phyloP scores from a whole-genome alignment of 2,797 vertebrate genomes.

The Enteromius radiatus region DNA sequence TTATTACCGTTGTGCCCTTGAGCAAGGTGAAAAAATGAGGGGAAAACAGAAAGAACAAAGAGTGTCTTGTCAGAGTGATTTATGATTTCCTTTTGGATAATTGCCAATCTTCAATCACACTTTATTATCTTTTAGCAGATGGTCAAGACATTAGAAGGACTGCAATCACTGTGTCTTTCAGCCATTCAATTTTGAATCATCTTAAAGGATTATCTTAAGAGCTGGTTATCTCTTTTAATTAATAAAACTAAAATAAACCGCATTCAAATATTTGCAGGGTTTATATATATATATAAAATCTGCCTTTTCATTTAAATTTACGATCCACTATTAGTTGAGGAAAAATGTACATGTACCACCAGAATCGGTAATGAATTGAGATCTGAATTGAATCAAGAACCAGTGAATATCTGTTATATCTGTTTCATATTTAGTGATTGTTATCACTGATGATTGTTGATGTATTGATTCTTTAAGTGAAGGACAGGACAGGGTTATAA shows the following conservation, averaged over 20 bases:
- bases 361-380: neutral
- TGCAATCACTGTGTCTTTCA: neutral
- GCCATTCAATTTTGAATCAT: neutral
- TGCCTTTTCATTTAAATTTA: neutral
- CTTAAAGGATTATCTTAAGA: neutral
- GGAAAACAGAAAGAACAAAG: neutral
- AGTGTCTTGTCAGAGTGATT: conserved; percentile 13
- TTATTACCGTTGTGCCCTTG: neutral
- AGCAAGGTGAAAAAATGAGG: neutral
- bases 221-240: neutral
- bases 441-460: neutral
- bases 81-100: neutral
- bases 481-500: neutral
- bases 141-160: neutral
- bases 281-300: neutral
- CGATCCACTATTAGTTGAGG: neutral
- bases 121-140: neutral
- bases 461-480: neutral
- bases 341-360: neutral
- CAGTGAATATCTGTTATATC: no score
- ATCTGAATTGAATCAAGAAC: neutral
- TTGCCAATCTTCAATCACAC: neutral
- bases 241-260: neutral
- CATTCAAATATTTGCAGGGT: neutral
- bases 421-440: neutral